These are phyloP conservation scores for Triplophysa siluroides DNA, from an alignment of 2,113 vertebrate genomes.

Conservation along the genomic window DNA sequence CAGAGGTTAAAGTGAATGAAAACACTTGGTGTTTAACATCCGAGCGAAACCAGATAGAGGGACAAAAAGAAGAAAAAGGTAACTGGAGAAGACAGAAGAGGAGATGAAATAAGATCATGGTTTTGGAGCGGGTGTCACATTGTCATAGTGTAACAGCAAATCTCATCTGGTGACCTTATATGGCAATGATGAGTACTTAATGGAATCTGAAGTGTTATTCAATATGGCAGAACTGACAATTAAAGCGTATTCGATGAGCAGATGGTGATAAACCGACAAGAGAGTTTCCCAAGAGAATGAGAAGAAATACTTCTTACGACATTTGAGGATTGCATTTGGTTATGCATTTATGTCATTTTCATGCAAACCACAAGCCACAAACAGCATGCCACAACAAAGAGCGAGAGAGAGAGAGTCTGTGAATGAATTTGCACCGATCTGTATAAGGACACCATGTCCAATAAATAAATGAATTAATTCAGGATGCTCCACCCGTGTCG, in stretches of 20 bases:
- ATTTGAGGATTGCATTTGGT: slow-evolving; percentile 18
- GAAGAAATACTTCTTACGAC: slow-evolving; percentile 9
- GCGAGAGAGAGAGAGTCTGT: slow-evolving; percentile 5
- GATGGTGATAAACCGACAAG: background rate
- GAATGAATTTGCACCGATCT: slow-evolving; percentile 13
- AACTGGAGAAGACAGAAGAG: background rate
- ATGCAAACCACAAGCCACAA: slow-evolving; percentile 9
- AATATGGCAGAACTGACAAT: background rate
- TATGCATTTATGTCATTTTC: background rate
- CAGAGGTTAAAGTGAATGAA: no score
- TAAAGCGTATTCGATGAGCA: background rate
- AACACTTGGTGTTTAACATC: background rate
- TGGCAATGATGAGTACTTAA: background rate
- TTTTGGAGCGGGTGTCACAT: background rate
- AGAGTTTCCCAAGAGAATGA: background rate
- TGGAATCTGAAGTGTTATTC: background rate
- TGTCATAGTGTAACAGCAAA: slow-evolving; percentile 1
- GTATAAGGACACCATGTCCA: background rate
- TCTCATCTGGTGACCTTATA: background rate
- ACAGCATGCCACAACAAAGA: slow-evolving; percentile 12
- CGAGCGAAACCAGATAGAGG: background rate
- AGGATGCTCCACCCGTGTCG: slow-evolving; percentile 31
- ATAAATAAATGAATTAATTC: slow-evolving; percentile 37
- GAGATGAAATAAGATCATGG: background rate
- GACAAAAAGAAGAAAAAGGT: background rate